These are phyloP conservation scores for Trematomus loennbergii DNA, from an alignment of 2,113 vertebrate species.

Conservation along the genomic window DNA sequence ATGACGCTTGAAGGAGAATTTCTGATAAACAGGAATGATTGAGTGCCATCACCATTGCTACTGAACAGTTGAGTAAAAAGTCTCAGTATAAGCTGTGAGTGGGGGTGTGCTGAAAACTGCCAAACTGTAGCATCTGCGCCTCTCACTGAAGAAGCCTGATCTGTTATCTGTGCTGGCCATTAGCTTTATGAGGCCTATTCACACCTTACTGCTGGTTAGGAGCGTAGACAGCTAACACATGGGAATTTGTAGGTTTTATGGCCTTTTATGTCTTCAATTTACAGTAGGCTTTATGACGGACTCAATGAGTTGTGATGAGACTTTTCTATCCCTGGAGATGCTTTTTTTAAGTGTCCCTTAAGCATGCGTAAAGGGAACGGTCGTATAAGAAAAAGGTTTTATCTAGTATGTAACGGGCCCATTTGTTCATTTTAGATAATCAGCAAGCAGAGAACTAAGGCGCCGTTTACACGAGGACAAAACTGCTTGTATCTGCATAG, in stretches of 20 bases:
- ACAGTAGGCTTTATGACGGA: slow-evolving; percentile 5
- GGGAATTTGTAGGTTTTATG: slow-evolving; percentile 36
- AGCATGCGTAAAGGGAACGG: background rate
- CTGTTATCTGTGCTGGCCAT: slow-evolving; percentile 31
- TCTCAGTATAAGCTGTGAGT: background rate
- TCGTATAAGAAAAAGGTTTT: background rate
- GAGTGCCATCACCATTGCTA: background rate
- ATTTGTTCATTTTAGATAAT: background rate
- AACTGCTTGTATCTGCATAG: too few relatives aligned
- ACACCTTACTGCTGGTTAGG: slow-evolving; percentile 30
- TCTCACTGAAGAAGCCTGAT: slow-evolving; percentile 6
- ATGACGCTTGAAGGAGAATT: background rate
- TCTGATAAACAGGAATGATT: background rate
- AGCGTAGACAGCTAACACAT: slow-evolving; percentile 2
- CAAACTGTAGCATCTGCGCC: slow-evolving; percentile 9
- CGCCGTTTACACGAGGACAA: too few relatives aligned
- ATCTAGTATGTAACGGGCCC: background rate
- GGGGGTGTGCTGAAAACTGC: background rate
- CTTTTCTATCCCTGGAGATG: background rate
- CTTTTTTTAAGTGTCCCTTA: background rate
- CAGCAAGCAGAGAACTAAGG: background rate
- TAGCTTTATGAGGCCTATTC: slow-evolving; percentile 58
- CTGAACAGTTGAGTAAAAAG: background rate
- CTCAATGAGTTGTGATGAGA: slow-evolving; percentile 4
- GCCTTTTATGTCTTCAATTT: slow-evolving; percentile 27